Conservation (phyloP, 1,140 invertebrate genomes). For the Zophobas atratus region DNA sequence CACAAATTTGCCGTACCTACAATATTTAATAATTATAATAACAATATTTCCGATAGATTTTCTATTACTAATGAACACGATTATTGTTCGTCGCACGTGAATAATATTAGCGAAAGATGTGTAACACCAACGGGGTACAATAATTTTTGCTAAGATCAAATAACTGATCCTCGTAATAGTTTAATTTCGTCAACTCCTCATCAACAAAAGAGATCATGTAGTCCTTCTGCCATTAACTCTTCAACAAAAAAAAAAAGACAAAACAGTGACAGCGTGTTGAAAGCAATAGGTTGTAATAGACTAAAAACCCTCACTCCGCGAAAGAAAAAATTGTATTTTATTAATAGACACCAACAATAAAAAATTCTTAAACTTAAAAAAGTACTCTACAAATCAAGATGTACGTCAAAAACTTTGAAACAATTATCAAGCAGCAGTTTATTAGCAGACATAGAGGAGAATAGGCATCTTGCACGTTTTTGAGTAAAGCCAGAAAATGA, state of each 20-base stretch:
- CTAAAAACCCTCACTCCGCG: background rate
- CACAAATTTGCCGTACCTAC: background rate
- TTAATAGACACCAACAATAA: background rate
- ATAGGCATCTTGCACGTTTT: no score
- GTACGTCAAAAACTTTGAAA: background rate
- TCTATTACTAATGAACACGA: background rate
- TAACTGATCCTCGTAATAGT: no score
- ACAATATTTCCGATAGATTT: background rate
- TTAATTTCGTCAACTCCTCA: no score
- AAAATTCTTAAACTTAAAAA: constrained; percentile 15
- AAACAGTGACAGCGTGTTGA: background rate
- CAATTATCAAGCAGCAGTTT: background rate
- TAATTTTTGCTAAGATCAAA: no score
- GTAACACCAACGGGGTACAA: no score
- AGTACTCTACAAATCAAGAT: background rate
- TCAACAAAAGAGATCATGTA: no score
- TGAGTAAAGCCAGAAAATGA: no score
- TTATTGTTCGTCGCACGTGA: no score
- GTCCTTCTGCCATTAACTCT: no score
- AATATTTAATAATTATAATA: background rate
- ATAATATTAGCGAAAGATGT: no score
- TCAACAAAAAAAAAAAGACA: background rate
- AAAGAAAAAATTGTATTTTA: constrained; percentile 18
- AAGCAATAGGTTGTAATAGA: background rate
- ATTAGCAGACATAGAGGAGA: constrained; percentile 14